Conservation (phyloP, 2,888 invertebrate genomes). For the Charanyca ferruginea region DNA sequence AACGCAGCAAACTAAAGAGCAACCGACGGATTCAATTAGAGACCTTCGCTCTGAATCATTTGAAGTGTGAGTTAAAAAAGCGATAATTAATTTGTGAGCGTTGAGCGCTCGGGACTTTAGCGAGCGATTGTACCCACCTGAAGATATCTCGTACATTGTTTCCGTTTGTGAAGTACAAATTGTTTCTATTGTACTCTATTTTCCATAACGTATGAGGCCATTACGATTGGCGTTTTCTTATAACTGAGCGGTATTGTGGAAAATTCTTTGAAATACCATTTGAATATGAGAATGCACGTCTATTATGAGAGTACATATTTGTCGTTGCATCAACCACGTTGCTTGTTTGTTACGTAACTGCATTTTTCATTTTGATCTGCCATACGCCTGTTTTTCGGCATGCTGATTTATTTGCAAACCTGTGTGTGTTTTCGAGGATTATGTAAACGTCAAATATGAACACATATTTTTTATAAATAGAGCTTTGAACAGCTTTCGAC, state of each 20-base stretch:
- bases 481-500: constrained; percentile 8
- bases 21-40: constrained; percentile 46
- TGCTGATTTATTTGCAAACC: background rate
- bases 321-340: constrained; percentile 53
- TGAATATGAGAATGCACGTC: constrained; percentile 63
- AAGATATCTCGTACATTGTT: constrained; percentile 75
- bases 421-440: constrained; percentile 6
- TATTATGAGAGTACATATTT: constrained; percentile 56
- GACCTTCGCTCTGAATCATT: constrained; percentile 33
- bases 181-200: constrained; percentile 72
- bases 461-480: background rate
- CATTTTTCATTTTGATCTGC: constrained; percentile 11
- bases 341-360: constrained; percentile 36
- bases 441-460: background rate
- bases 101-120: constrained; percentile 28
- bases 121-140: constrained; percentile 67
- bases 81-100: constrained; percentile 44
- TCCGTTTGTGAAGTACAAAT: constrained; percentile 71
- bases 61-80: constrained; percentile 39
- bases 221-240: constrained; percentile 67
- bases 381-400: constrained; percentile 1
- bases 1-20: constrained; percentile 39
- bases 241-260: constrained; percentile 58
- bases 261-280: constrained; percentile 65
- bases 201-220: constrained; percentile 65